Evolutionary conservation across 2,113 vertebrate species (phyloP), one percentile per base, ranked within the genome.

Genomic region (Octodon degus): DNA sequence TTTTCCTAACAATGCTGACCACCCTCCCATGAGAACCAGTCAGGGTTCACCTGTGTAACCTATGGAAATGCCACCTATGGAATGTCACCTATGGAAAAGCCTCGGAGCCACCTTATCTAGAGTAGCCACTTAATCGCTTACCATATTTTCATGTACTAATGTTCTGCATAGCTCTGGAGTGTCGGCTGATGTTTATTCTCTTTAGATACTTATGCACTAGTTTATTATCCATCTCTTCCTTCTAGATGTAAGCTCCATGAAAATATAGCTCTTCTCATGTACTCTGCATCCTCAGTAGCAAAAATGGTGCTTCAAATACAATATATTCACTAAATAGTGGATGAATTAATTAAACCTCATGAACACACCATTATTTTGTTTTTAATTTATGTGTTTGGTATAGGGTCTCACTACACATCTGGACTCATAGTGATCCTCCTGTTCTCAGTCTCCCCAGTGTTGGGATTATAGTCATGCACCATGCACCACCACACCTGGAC

Each of bases 221-320:
- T 82, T 74, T 84, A 74, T 76, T 79, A 7, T 34, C 40, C 81
- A 50, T 55, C 50, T 96, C 58, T 84, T 58, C 50, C 40, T 11
- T 27, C 40, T 70, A 89, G 62, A 89, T n/a, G 20, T 91, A 95
- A 95, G 6, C 22, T 91, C 55, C 50, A 58, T 22, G n/a, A 65
- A 8, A 93, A 72, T 30, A 74, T 70, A 80, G 22, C 3, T 89
- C 34, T 86, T 91, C 67, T 96, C 17, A 14, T 88, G 91, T 91
- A 63, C 32, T 86, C 55, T 89, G 10, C 89, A 58, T 50, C 2
- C 58, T 81, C 84, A 89, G 62, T 47, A 76, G 40, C 79, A 83
- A 94, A 47, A 86, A 70, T 9, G 87, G 40, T 74, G 37, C 40
- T 77, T 76, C 30, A 70, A 91, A 76, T 68, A 47, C 5, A 37